Base-by-base conservation (phyloP, 2,797 vertebrate genomes). In the Trachops cirrhosus region DNA sequence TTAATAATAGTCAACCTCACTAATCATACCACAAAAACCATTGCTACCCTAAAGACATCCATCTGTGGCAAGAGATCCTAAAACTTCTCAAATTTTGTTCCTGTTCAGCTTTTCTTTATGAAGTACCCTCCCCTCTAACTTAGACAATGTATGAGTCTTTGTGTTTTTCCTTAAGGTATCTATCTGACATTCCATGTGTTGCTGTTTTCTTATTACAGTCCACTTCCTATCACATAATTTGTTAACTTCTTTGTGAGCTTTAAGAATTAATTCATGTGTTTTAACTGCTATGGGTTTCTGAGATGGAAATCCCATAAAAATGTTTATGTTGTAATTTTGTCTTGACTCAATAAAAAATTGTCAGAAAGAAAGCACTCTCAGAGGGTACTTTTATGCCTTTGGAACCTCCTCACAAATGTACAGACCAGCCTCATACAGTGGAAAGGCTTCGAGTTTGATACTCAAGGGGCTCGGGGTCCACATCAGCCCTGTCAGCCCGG, bases 201-300 rank as follows among this genome's bases (percentile, higher is more conserved):
- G 6, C 46, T 93, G 18, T 77, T 85, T 73, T 50, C 54, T 85
- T 86, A 26, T 84, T 78, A 73, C 26, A 93, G 44, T n/a, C 86
- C 79, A 64, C 82, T 92, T 91, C 29, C 41, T 94, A 73, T 59
- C 44, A 77, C 74, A 70, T 74, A 95, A 77, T 92, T 77, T 86
- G 4, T 24, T 70, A 64, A 39, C 54, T 91, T 73, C 37, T 22
- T 67, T 77, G 39, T 84, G 86, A 91, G 22, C 83, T 94, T 80
- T 91, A 78, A 94, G 46, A 89, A 71, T 64, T 91, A 92, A 93
- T 82, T 86, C 59, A 52, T 41, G 22, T 83, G 48, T 77, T 87
- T 73, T 59, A 88, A 84, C 19, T 90, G 16, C 16, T 73, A 54
- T 79, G 44, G 52, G 39, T 95, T 95, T 93, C 39, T 88, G 46